Base-by-base conservation (phyloP, 2,113 vertebrate species). In the Epinephelus fuscoguttatus region DNA sequence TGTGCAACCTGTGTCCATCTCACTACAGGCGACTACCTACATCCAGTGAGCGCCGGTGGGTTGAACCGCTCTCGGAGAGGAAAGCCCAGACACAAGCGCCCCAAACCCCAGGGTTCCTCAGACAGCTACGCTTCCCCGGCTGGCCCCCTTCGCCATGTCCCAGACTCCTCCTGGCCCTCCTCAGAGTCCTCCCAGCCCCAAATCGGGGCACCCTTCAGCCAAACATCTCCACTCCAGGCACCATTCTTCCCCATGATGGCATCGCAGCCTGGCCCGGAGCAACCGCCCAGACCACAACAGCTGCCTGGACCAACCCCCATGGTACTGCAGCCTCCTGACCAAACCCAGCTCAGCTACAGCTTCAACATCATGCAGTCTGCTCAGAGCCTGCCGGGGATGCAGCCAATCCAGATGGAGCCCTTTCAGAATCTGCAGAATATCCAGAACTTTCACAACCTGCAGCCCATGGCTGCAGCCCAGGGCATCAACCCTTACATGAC, bases 71-170 rank as follows among this genome's bases (percentile, higher is more conserved):
- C 91, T 56, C 87, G 86, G 47, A 92, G 87, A 71, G 94, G 91
- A 81, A 96, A 95, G 66, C 93, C 91, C 78, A 96, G 94, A 88
- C 93, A 92, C 92, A 97, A 95, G 85, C 89, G 91, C 0, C 93
- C 95, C 82, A 98, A 96, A 85, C 89, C 90, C 13, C 95, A 91
- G 4, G 90, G 75, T 42, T 95, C 93, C 0, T 94, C 81, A 0
- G 94, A 94, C 84, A 94, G 90, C 83, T 93, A 88, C 2, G 72
- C 86, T 37, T 90, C 90, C 2, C 92, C 40, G 21, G 87, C 89
- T 9, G 89, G 66, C 17, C 92, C 89, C 0, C 70, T 87, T 4
- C 78, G 33, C 21, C 52, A 56, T 6, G 71, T 87, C 33, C 93
- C 82, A 3, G 33, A 94, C 63, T 94, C 93, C 52, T 94, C 92